These are phyloP conservation scores for Heterohyrax brucei DNA, from an alignment of 2,797 vertebrate species.

Conservation along the genomic window DNA sequence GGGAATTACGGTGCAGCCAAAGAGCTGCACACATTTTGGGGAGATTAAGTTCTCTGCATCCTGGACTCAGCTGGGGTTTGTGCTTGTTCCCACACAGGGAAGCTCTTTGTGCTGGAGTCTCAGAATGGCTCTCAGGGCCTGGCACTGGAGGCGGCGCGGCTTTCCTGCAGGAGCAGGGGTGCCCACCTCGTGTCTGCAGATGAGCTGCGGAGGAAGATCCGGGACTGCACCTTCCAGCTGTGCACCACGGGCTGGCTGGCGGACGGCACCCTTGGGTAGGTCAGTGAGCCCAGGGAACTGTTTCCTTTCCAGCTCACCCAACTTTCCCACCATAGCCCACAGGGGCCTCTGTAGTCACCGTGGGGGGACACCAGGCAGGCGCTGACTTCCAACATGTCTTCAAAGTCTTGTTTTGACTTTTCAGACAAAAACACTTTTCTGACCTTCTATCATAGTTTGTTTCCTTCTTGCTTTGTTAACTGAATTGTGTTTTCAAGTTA, in stretches of 20 bases:
- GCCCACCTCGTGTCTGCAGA: conserved; percentile 94
- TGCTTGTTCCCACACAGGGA: conserved; percentile 91
- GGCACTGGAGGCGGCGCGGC: conserved; percentile 91
- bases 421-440: conserved; percentile 29
- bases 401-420: conserved; percentile 7
- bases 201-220: conserved; percentile 94
- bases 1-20: too few relatives aligned
- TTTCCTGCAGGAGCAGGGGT: conserved; percentile 90
- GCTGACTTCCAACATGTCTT: not conserved
- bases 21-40: not conserved
- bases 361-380: not conserved
- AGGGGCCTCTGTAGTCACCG: not conserved
- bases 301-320: not conserved
- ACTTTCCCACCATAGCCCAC: not conserved
- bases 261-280: conserved; percentile 95
- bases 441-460: not conserved
- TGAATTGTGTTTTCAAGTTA: conserved; percentile 50
- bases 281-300: not conserved
- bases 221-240: conserved; percentile 93
- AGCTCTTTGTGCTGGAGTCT: conserved; percentile 94
- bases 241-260: conserved; percentile 96
- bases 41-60: not conserved
- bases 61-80: not conserved
- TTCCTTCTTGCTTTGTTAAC: not conserved
- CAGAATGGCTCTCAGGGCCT: conserved; percentile 91